Base-by-base conservation (phyloP, 1,140 invertebrate species). In the Helicorthomorpha holstii region DNA sequence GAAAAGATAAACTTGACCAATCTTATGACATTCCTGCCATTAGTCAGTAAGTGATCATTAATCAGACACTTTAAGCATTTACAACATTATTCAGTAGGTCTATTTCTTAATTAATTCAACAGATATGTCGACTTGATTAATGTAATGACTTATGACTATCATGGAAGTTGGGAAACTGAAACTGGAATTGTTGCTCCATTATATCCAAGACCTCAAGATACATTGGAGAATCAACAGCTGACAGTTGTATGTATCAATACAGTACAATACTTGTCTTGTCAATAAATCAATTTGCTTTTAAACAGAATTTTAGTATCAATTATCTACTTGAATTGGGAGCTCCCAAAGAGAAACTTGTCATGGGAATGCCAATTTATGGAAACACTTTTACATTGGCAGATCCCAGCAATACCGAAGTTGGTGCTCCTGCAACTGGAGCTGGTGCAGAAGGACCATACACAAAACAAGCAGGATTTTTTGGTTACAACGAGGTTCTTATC, bases 121-220 rank as follows among this genome's bases (percentile, higher is more conserved):
- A 63, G 61, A 24, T 59, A 61, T 34, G 64, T 91, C 14, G 85
- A 92, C 66, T 82, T 80, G 41, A 76, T 94, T 23, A 85, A 90
- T 59, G 74, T 92, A 55, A 90, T 91, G 86, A 80, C 80, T 52
- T 92, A 91, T 61, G 87, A 93, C 68, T 90, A 87, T 66, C 85
- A 90, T 59, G 85, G 86, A 2, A 73, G 78, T 2, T 91, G 85
- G 85, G 82, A 90, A 58, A 41, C 12, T 12, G 19, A 69, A 68
- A 0, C 85, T 0, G 80, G 82, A 1, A 76, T 82, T 22, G 88
- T 87, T 61, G 77, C 84, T 0, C 64, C 69, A 2, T 54, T 71
- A 19, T 68, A 60, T 47, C 50, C 59, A 1, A 38, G 64, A 24
- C 54, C 66, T 24, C 52, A 85, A 49, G 83, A 85, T 61, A 79